Evolutionary conservation across 2,797 vertebrate species (phyloP).

Genomic region (Brotula barbata): DNA sequence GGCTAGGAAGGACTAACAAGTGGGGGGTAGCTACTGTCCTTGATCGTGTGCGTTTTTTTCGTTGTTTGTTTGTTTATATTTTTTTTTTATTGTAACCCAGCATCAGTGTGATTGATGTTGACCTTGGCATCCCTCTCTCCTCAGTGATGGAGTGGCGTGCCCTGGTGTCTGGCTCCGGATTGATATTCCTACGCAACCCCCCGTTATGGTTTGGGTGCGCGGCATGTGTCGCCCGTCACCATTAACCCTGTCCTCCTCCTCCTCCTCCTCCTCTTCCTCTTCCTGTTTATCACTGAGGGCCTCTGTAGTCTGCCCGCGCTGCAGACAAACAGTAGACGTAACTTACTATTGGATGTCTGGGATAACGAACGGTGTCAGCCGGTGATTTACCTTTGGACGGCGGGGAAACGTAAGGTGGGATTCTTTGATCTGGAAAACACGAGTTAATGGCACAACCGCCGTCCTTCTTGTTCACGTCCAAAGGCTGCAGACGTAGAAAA

Average conservation of each 20-base stretch:
- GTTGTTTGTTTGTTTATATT: too few species aligned
- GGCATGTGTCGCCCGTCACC: constrained; percentile 30
- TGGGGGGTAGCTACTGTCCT: too few species aligned
- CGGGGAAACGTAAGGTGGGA: constrained; percentile 2
- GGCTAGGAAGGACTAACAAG: too few species aligned
- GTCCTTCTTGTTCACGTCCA: constrained; percentile 9
- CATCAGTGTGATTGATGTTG: too few species aligned
- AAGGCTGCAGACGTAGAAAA: neutral
- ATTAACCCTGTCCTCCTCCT: too few species aligned
- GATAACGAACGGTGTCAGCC: constrained; percentile 46
- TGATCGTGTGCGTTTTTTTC: too few species aligned
- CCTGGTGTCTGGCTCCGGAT: constrained; percentile 26
- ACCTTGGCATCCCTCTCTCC: constrained; percentile 16
- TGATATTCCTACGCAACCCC: constrained; percentile 47
- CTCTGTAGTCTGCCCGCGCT: neutral
- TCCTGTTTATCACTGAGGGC: constrained; percentile 22
- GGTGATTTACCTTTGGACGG: constrained; percentile 26
- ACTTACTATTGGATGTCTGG: constrained; percentile 39
- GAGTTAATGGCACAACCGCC: constrained; percentile 13
- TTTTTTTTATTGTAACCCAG: too few species aligned
- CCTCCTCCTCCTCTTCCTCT: constrained; percentile 40
- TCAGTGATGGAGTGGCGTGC: constrained; percentile 45
- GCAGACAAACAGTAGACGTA: constrained; percentile 18
- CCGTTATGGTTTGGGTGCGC: constrained; percentile 43
- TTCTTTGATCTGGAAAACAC: constrained; percentile 29